Percentiles rank a stretch among this genome's conserved stretches.
Conservation (phyloP, 2,113 vertebrate genomes). For the Pygoscelis adeliae region DNA sequence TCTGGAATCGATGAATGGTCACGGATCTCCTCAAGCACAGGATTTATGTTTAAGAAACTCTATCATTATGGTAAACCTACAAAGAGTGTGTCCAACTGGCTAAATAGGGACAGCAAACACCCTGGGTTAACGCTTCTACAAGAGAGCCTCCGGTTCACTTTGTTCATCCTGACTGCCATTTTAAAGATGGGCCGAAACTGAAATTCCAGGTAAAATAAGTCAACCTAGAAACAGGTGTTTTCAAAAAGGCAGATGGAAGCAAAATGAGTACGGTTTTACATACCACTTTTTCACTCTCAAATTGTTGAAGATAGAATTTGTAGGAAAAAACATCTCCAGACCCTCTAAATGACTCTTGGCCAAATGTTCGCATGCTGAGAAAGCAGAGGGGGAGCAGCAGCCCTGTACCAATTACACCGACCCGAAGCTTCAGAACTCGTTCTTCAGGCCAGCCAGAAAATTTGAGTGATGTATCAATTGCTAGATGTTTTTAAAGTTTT, state of each 20-base stretch:
- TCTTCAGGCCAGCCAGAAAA: background rate
- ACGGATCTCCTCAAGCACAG: background rate
- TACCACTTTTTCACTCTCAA: background rate
- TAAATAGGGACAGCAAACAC: background rate
- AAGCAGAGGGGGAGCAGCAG: background rate
- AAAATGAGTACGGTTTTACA: background rate
- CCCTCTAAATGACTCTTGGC: background rate
- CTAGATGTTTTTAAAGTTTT: background rate
- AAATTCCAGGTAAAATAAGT: background rate
- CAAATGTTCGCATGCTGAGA: background rate
- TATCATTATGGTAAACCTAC: background rate
- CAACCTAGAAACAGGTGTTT: background rate
- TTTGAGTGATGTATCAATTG: background rate
- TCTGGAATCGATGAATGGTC: background rate
- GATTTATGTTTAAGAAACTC: constrained; percentile 2
- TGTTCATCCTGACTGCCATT: background rate
- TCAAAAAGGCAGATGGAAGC: background rate
- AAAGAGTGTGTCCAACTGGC: background rate
- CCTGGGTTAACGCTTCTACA: background rate
- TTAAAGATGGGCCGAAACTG: background rate
- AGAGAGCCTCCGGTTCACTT: background rate
- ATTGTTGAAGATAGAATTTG: background rate
- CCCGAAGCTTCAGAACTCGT: background rate
- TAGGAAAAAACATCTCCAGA: background rate
- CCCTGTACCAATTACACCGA: background rate